Evolutionary conservation across 2,888 invertebrate species (phyloP), one percentile per base, ranked within the genome.

Genomic region (Scaptomyza caliginosa): DNA sequence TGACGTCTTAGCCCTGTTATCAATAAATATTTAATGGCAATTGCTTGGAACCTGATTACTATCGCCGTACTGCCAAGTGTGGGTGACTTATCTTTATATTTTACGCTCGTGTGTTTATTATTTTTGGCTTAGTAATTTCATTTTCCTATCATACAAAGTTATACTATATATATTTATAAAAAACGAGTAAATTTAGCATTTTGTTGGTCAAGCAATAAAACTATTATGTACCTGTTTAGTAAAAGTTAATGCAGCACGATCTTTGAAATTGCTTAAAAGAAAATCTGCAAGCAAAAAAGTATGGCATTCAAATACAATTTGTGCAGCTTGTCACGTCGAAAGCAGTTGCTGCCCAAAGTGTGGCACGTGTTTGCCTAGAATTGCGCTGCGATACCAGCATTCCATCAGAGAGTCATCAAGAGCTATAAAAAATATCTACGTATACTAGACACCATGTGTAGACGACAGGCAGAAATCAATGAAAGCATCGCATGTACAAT

Each of bases 311-410:
- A 38, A 40, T 60, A 24, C 49, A 46, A 69, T 77, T 77, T 64
- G n/a, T 17, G 28, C 32, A 11, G 26, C 42, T 43, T 13, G 57
- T 62, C 78, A 78, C 85, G 82, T 84, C 46, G 28, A 26, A 54
- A 46, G 42, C 23, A 23, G 19, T 64, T 60, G 40, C 36, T 49
- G 51, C 28, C 17, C 21, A 70, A 45, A 40, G n/a, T n/a, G 5
- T 23, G 57, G 63, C 78, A 78, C 82, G 82, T 70, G 71, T 60
- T 62, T 32, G 38, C 7, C 45, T 28, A 58, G 49, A 72, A 54
- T 21, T 13, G 46, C 10, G 8, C 4, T 24, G 48, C 10, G n/a
- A 43, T 65, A 38, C 34, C 21, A 32, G 11, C 36, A 65, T 58
- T 58, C 42, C 36, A 49, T 40, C 13, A 16, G n/a, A n/a, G n/a